Evolutionary conservation across 2,113 vertebrate species (phyloP).

Genomic region (Eubucco bourcierii): DNA sequence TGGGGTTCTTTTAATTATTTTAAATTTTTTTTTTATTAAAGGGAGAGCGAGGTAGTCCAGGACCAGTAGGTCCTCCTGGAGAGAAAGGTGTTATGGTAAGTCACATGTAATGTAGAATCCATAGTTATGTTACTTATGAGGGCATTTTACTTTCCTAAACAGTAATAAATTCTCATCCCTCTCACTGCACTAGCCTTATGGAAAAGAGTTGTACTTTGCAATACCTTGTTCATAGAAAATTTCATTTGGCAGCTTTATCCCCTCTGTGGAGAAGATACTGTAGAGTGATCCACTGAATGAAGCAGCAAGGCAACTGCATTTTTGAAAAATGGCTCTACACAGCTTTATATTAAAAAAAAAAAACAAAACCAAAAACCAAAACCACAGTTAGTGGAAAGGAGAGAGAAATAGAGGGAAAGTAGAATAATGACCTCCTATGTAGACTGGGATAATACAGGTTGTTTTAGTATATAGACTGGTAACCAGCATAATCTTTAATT

Average conservation of each 20-base stretch:
- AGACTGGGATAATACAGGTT: neutral
- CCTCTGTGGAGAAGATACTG: neutral
- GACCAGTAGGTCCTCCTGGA: slow-evolving; percentile 88
- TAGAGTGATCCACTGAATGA: neutral
- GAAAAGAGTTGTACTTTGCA: neutral
- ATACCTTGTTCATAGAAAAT: neutral
- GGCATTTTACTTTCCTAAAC: neutral
- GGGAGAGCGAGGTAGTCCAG: slow-evolving; percentile 92
- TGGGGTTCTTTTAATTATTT: neutral
- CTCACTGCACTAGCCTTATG: neutral
- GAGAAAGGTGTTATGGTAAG: slow-evolving; percentile 91
- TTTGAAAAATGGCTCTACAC: neutral
- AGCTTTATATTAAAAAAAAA: neutral
- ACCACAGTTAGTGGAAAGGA: neutral
- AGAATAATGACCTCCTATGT: neutral
- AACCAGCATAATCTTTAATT: neutral
- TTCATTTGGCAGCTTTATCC: neutral
- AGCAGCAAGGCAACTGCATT: neutral
- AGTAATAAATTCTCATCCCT: neutral
- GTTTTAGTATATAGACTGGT: neutral
- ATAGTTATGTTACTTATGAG: neutral
- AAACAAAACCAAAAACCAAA: no score
- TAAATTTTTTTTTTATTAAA: slow-evolving; percentile 59
- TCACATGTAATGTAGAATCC: neutral
- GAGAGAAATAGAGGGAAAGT: neutral